Evolutionary conservation across 1,140 invertebrate species (phyloP).

Genomic region (Lepidurus arcticus): DNA sequence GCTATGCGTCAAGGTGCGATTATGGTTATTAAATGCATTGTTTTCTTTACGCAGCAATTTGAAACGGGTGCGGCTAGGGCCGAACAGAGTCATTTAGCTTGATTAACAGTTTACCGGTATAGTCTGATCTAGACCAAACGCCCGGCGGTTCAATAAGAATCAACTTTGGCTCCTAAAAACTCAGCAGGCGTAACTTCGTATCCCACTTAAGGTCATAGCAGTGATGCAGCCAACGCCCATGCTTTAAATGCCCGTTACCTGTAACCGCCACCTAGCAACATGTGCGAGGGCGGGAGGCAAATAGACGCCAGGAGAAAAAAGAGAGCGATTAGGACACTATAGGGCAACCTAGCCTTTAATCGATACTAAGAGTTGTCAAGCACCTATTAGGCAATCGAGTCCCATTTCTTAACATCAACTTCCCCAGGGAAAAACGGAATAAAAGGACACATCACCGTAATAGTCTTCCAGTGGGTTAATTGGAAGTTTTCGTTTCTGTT

Average conservation of each 20-base stretch:
- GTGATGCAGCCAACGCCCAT: background rate
- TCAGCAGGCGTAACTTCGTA: conserved; percentile 7
- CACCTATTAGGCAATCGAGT: background rate
- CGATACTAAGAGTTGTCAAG: background rate
- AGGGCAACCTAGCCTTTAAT: background rate
- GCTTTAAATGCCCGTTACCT: conserved; percentile 3
- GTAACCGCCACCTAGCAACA: conserved; percentile 20
- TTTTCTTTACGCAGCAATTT: background rate
- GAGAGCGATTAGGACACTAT: background rate
- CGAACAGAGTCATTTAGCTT: background rate
- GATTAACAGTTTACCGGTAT: conserved; percentile 4
- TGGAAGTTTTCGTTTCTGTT: too few species aligned
- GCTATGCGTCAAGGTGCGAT: background rate
- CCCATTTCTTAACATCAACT: background rate
- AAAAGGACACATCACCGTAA: too few species aligned
- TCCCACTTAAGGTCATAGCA: background rate
- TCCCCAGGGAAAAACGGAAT: too few species aligned
- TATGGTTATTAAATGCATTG: background rate
- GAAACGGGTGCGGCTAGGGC: background rate
- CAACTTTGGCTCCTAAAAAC: background rate
- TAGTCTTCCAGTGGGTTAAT: too few species aligned
- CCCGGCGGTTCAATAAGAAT: background rate
- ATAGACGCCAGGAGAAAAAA: background rate
- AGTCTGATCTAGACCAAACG: background rate
- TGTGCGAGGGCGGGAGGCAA: conserved; percentile 4